These are phyloP conservation scores for Myripristis jacobus DNA, from an alignment of 2,797 vertebrate species.

Conservation along the genomic window DNA sequence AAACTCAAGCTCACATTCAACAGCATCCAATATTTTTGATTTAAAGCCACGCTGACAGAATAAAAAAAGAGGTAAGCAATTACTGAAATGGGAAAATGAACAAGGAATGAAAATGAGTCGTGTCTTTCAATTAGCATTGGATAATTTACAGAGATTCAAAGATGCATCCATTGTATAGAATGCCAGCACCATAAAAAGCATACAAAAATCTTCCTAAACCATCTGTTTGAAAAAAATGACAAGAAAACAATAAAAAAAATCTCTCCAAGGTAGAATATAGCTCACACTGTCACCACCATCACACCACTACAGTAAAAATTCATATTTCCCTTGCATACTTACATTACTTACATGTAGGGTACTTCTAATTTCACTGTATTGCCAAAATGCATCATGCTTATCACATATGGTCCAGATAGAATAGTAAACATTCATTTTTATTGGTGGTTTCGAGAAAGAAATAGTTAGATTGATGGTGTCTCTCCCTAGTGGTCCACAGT, in stretches of 20 bases:
- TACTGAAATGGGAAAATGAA: neutral
- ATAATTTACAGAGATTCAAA: constrained; percentile 65
- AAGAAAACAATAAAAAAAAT: constrained; percentile 28
- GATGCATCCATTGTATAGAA: constrained; percentile 52
- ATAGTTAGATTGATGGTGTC: constrained; percentile 38
- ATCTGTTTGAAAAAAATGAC: constrained; percentile 45
- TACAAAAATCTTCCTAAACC: constrained; percentile 44
- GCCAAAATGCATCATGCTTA: constrained; percentile 52
- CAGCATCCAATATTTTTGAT: constrained; percentile 24
- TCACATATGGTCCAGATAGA: constrained; percentile 48
- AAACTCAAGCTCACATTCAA: constrained; percentile 23
- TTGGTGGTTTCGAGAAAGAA: constrained; percentile 48
- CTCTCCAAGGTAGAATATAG: constrained; percentile 50
- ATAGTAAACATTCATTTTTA: constrained; percentile 48
- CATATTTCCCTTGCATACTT: constrained; percentile 46
- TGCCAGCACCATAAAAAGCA: constrained; percentile 60
- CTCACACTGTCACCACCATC: constrained; percentile 40
- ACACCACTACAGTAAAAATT: constrained; percentile 29
- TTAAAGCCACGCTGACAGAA: neutral
- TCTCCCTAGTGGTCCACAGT: constrained; percentile 47
- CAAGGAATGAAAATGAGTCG: neutral
- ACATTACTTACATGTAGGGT: constrained; percentile 48
- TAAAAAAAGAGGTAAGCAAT: constrained; percentile 19
- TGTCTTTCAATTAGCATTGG: constrained; percentile 43
- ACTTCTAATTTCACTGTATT: constrained; percentile 42